These are phyloP conservation scores for Apostichopus leukothele DNA, from an alignment of 53 echinoderm and acorn worm species.

Conservation along the genomic window DNA sequence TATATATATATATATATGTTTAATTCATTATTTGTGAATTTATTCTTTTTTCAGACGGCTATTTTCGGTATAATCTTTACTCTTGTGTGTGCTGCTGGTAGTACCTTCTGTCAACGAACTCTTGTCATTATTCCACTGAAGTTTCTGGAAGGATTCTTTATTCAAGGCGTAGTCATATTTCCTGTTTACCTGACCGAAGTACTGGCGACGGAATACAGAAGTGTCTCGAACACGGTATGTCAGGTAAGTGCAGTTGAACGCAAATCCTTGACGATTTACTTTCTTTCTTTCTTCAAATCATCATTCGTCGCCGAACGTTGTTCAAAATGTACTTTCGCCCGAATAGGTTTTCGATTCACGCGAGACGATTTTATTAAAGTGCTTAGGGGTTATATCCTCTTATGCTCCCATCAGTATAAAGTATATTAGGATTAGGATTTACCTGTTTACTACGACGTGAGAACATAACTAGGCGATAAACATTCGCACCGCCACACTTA, in stretches of 20 bases:
- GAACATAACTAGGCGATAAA: no score
- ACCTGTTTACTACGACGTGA: no score
- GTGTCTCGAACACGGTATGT: conserved; percentile 16
- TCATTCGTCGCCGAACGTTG: background rate
- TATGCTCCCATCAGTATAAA: no score
- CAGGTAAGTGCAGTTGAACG: conserved; percentile 16
- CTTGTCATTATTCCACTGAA: conserved; percentile 9
- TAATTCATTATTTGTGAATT: no score
- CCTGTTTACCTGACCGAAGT: conserved; percentile 44
- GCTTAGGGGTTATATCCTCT: no score
- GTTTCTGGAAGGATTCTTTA: conserved; percentile 33
- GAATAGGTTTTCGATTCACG: no score
- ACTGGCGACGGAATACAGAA: conserved; percentile 34
- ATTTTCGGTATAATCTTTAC: conserved; percentile 12
- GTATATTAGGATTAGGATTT: no score
- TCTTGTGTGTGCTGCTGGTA: background rate
- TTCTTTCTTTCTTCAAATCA: background rate
- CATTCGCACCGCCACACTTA: no score
- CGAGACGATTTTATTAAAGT: no score
- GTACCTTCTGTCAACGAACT: conserved; percentile 28
- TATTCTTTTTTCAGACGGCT: conserved; percentile 9
- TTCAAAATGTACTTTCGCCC: background rate
- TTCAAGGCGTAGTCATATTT: conserved; percentile 34
- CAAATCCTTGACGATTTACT: background rate
- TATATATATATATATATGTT: no score